Evolutionary conservation across 2,888 invertebrate species (phyloP), one percentile per base, ranked within the genome.

Genomic region (Platycheirus albimanus): DNA sequence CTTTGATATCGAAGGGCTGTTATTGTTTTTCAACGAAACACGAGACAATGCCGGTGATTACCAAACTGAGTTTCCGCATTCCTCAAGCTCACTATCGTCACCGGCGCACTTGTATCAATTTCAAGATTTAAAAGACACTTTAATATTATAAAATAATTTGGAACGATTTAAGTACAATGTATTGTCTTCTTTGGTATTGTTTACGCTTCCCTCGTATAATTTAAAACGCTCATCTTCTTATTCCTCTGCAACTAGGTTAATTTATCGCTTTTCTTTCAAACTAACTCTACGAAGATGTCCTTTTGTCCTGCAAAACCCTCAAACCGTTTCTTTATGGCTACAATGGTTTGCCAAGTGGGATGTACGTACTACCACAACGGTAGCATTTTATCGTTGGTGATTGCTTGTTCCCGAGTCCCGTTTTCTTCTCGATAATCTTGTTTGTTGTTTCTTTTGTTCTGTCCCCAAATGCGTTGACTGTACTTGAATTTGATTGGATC

Each of bases 51-150:
- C n/a, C n/a, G n/a, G n/a, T n/a, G 15, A 19, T 67, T 51, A 33
- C 61, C 67, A 51, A 67, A 69, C 13, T 67, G 52, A 49, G 38
- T 63, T 33, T 38, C 28, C 13, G 58, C 75, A 43, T 67, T 51
- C 33, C 49, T 51, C 15, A 63, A 41, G 33, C 52, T 64, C 28
- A 64, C 51, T 24, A 72, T 58, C 38, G 79, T 64, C 24, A 79
- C 67, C 10, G 74, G 69, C 8, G 52, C 58, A 61, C 74, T 47
- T 54, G 47, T 69, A 69, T 80, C 69, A 28, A 80, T 74, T 54
- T 74, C n/a, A 51, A 74, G 74, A 74, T 52, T 38, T 20, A 63
- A 64, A 24, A 63, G 11, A 49, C 15, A 76, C 69, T 47, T 17
- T 58, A 45, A 63, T 47, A n/a, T 43, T 70, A 36, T 36, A 61